Conservation (phyloP, 2,797 vertebrate species). For the Phataginus tetradactyla region DNA sequence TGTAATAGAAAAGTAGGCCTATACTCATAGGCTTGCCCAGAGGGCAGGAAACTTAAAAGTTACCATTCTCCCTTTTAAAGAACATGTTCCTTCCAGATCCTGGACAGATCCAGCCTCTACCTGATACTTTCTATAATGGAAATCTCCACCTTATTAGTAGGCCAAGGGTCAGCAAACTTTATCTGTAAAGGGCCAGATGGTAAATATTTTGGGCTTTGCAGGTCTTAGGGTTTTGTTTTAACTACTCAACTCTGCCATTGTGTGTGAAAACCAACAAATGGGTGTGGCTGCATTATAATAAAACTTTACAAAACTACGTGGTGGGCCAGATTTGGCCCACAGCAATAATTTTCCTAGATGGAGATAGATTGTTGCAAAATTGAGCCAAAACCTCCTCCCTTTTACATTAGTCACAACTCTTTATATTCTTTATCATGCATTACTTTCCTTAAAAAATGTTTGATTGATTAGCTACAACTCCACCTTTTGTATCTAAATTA, state of each 20-base stretch:
- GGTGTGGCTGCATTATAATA: neutral
- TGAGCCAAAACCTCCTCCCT: neutral
- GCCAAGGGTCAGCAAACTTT: neutral
- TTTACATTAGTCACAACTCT: neutral
- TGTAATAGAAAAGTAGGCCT: conserved; percentile 2
- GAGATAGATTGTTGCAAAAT: neutral
- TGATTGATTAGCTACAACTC: neutral
- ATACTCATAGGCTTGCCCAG: neutral
- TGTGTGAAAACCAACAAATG: neutral
- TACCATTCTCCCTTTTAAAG: neutral
- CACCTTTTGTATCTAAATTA: conserved; percentile 16
- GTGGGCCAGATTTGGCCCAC: neutral
- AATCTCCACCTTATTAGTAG: neutral
- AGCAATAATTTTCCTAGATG: neutral
- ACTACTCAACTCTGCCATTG: neutral
- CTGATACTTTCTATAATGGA: neutral
- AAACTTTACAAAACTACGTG: neutral
- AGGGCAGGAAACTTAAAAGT: neutral
- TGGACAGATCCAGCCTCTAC: neutral
- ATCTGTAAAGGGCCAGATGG: neutral
- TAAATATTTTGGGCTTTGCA: conserved; percentile 4
- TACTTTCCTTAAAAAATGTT: neutral
- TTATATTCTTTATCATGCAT: neutral
- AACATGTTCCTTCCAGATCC: neutral
- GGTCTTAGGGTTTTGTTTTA: neutral